These are phyloP conservation scores for Trichosurus vulpecula DNA, from an alignment of 2,797 vertebrate species.

Conservation along the genomic window DNA sequence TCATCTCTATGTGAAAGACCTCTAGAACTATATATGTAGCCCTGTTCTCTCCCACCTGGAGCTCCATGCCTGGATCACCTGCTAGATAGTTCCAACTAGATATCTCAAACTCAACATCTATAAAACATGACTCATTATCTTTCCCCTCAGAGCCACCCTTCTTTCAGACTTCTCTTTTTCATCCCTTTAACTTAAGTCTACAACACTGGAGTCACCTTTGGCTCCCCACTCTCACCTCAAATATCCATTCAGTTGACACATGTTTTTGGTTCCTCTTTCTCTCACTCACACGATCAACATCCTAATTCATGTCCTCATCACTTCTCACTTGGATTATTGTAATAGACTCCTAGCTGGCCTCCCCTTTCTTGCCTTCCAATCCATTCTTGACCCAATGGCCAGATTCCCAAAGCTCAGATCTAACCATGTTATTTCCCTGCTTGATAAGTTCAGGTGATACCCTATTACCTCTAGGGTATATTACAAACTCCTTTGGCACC, in stretches of 20 bases:
- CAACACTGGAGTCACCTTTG: neutral
- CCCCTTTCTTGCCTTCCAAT: neutral
- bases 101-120: neutral
- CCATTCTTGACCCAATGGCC: neutral
- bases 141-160: neutral
- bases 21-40: neutral
- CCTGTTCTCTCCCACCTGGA: neutral
- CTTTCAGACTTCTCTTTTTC: neutral
- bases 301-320: neutral
- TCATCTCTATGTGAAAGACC: neutral
- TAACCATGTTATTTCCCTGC: neutral
- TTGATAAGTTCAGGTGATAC: neutral
- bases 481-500: neutral
- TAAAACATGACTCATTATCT: neutral
- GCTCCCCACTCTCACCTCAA: neutral
- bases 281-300: neutral
- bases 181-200: neutral
- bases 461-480: neutral
- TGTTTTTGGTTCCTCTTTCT: neutral
- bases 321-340: neutral
- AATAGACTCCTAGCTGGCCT: neutral
- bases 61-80: neutral
- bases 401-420: neutral
- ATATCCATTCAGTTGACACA: neutral
- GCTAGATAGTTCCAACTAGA: neutral